These are phyloP conservation scores for Leptinotarsa defecta DNA, from an alignment of 1,140 invertebrate species.

Conservation along the genomic window DNA sequence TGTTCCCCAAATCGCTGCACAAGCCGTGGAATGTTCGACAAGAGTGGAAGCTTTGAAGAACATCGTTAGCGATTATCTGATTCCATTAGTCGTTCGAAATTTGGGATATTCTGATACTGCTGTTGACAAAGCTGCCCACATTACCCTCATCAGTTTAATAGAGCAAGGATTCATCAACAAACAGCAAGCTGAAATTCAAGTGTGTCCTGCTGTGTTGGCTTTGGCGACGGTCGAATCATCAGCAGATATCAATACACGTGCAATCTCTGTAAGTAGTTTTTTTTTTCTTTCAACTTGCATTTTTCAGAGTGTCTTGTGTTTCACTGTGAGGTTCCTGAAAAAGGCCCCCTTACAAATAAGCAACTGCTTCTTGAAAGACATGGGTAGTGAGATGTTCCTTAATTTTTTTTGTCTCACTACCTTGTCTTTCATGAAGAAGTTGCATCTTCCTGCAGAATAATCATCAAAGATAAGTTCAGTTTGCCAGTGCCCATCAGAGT, in stretches of 20 bases:
- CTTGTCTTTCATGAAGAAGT: slow-evolving; percentile 82
- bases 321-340: background rate
- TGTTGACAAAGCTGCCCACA: slow-evolving; percentile 41
- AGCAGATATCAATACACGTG: slow-evolving; percentile 41
- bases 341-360: background rate
- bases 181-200: slow-evolving; percentile 51
- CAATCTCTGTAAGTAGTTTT: slow-evolving; percentile 45
- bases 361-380: slow-evolving; percentile 78
- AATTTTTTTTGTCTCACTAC: slow-evolving; percentile 78
- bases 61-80: slow-evolving; percentile 47
- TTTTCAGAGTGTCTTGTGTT: background rate
- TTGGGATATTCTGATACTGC: slow-evolving; percentile 46
- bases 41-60: slow-evolving; percentile 43
- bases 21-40: slow-evolving; percentile 42
- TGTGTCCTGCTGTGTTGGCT: slow-evolving; percentile 52
- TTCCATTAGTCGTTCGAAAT: slow-evolving; percentile 50
- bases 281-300: background rate
- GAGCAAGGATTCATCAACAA: slow-evolving; percentile 46
- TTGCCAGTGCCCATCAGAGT: slow-evolving; percentile 66
- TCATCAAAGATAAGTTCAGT: slow-evolving; percentile 17
- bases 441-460: slow-evolving; percentile 14
- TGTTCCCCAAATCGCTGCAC: slow-evolving; percentile 48
- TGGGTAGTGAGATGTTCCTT: slow-evolving; percentile 90
- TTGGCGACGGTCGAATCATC: slow-evolving; percentile 43
- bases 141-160: slow-evolving; percentile 46